Percentiles rank a stretch among this genome's conserved stretches.
These are phyloP conservation scores for Motacilla alba DNA, from an alignment of 2,113 vertebrate species.

Conservation along the genomic window DNA sequence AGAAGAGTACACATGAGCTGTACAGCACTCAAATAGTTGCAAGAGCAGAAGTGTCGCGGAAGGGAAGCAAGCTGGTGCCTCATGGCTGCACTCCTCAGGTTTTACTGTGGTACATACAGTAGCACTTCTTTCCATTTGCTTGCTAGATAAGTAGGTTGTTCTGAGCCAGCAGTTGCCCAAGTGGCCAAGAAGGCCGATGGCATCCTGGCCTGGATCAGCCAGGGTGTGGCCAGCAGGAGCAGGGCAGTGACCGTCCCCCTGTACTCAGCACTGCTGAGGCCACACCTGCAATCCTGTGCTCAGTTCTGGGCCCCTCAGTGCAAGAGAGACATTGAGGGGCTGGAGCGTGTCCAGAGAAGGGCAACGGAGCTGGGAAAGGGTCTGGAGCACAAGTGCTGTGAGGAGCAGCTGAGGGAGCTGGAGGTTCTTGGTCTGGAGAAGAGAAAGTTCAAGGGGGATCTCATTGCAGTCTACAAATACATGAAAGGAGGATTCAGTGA, in stretches of 20 bases:
- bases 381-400: background rate
- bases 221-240: background rate
- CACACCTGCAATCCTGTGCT: background rate
- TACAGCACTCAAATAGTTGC: too few species aligned
- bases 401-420: background rate
- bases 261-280: background rate
- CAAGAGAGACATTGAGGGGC: background rate
- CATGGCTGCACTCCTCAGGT: background rate
- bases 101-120: background rate
- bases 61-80: background rate
- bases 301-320: background rate
- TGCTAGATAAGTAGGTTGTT: background rate
- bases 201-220: background rate
- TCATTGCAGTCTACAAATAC: background rate
- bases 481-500: background rate
- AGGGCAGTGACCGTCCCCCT: background rate
- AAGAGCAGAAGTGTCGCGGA: background rate
- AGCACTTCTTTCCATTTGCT: background rate
- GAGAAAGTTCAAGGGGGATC: background rate
- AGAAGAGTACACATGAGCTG: background rate
- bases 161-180: background rate
- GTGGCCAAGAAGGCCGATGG: background rate
- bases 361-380: background rate
- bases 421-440: rapidly evolving
- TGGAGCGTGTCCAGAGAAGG: background rate